Percentiles rank a stretch among this genome's conserved stretches.
Evolutionary conservation across 2,113 vertebrate species (phyloP).

Genomic region (Semnopithecus entellus): DNA sequence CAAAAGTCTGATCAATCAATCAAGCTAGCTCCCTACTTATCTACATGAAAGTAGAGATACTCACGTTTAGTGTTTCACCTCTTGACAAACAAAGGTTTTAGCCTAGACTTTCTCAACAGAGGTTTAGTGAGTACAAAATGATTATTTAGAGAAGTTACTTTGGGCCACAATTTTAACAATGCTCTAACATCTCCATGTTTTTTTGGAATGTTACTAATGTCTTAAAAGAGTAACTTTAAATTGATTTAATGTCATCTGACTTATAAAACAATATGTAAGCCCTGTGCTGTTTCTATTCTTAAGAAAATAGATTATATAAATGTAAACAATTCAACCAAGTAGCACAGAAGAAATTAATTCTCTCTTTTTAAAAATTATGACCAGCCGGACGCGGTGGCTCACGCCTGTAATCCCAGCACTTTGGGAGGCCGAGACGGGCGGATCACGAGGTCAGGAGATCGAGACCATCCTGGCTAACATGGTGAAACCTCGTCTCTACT

Average conservation of each 20-base stretch:
- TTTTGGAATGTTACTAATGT: neutral
- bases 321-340: neutral
- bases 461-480: too few relatives aligned
- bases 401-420: too few relatives aligned
- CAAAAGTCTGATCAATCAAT: neutral
- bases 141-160: neutral
- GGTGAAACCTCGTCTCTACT: too few relatives aligned
- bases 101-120: constrained; percentile 6
- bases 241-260: constrained; percentile 6
- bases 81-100: neutral
- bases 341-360: constrained; percentile 4
- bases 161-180: neutral
- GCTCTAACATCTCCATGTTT: neutral
- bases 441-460: too few relatives aligned
- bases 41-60: neutral
- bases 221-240: constrained; percentile 2
- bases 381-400: too few relatives aligned
- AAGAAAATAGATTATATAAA: neutral
- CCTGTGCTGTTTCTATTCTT: neutral
- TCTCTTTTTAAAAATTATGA: too few relatives aligned
- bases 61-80: neutral
- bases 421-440: too few relatives aligned
- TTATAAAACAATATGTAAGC: neutral
- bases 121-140: neutral
- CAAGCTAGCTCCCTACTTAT: neutral